A percentile compares a stretch with the other conserved stretches of the same genome.
Conservation (phyloP, 2,888 invertebrate species). For the Tanaodytes sp. region DNA sequence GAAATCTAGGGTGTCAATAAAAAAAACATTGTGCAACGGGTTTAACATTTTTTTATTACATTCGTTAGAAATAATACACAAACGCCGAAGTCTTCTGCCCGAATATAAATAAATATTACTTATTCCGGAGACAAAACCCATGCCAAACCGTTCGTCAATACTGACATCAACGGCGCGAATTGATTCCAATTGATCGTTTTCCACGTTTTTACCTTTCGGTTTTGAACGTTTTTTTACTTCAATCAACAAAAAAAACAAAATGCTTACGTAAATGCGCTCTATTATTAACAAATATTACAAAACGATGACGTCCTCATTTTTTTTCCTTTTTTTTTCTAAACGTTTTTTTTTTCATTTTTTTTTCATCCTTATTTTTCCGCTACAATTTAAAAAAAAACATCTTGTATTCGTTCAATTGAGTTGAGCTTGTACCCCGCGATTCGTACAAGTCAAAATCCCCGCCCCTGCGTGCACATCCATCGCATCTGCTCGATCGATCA, state of each 20-base stretch:
- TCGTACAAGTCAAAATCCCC: constrained; percentile 28
- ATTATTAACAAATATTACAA: constrained; percentile 64
- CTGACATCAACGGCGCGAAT: constrained; percentile 46
- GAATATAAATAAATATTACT: constrained; percentile 65
- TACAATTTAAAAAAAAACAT: too few relatives aligned
- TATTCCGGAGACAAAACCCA: constrained; percentile 58
- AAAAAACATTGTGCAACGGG: constrained; percentile 29
- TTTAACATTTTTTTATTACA: constrained; percentile 71
- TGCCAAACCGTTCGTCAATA: constrained; percentile 42
- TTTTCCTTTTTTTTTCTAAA: too few relatives aligned
- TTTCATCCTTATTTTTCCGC: too few relatives aligned
- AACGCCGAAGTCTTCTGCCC: constrained; percentile 62
- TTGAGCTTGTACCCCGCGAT: too few relatives aligned
- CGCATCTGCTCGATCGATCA: constrained; percentile 34
- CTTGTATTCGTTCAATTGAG: too few relatives aligned
- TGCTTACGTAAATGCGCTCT: constrained; percentile 68
- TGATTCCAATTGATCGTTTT: too few relatives aligned
- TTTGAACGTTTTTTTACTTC: constrained; percentile 31
- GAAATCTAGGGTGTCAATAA: too few relatives aligned
- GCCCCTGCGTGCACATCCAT: constrained; percentile 12
- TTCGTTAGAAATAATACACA: constrained; percentile 72
- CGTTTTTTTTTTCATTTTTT: too few relatives aligned
- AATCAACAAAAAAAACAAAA: constrained; percentile 58
- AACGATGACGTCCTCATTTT: constrained; percentile 57
- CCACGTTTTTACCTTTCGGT: too few relatives aligned